phyloP scores from a whole-genome alignment of 2,888 invertebrate species.

The Rapana venosa region DNA sequence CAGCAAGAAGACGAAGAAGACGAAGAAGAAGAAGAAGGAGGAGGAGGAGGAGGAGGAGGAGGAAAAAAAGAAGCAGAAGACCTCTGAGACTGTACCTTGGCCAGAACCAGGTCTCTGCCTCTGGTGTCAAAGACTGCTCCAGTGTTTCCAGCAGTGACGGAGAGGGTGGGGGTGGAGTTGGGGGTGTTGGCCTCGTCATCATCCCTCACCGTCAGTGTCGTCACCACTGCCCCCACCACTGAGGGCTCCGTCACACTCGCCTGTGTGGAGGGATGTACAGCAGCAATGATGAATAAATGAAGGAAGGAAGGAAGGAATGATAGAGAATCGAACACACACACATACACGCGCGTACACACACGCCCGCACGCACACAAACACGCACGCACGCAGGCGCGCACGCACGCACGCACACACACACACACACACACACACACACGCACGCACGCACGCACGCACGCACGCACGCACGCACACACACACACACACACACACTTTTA shows the following conservation, averaged over 20 bases:
- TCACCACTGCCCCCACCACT: constrained; percentile 54
- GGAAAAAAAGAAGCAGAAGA: too few relatives aligned
- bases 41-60: too few relatives aligned
- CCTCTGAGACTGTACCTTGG: neutral
- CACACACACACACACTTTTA: constrained; percentile 27
- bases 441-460: constrained; percentile 16
- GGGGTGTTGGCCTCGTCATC: constrained; percentile 53
- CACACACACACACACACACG: constrained; percentile 23
- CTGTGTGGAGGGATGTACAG: neutral
- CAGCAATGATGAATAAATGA: too few relatives aligned
- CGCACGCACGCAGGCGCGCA: neutral
- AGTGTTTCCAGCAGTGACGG: constrained; percentile 21
- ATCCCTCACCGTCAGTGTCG: constrained; percentile 59
- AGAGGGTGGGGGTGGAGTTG: constrained; percentile 50
- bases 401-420: neutral
- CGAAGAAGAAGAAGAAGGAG: too few relatives aligned
- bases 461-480: constrained; percentile 7
- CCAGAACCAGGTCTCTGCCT: neutral
- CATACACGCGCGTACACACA: neutral
- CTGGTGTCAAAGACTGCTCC: neutral
- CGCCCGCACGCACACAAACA: neutral
- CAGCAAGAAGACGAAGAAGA: too few relatives aligned
- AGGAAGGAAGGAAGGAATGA: too few relatives aligned
- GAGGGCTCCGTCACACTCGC: constrained; percentile 48
- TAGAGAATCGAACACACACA: too few relatives aligned